Evolutionary conservation across 2,113 vertebrate species (phyloP), one percentile per base, ranked within the genome.

Genomic region (Proterorhinus semilunaris): DNA sequence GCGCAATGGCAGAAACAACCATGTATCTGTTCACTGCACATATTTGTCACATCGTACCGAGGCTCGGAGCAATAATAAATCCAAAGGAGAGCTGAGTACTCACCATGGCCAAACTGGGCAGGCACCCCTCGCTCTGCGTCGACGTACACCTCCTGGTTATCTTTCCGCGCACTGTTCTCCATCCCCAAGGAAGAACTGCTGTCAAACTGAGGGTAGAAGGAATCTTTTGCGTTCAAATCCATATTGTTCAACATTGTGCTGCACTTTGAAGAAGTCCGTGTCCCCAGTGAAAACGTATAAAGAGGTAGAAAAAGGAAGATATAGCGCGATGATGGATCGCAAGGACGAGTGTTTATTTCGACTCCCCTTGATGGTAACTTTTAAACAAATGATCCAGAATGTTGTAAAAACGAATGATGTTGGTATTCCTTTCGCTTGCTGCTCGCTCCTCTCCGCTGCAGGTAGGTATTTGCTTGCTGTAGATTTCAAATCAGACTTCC

Each of bases 161-260:
- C 74, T 79, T 92, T 89, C 67, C 88, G 79, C 69, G 70, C 89
- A 81, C 80, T 80, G 80, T 81, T 86, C 70, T 93, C 91, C 88
- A 92, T 89, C 36, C 87, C 91, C 66, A 90, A 69, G 46, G 87
- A 84, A 76, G 92, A 94, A 91, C 81, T 86, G 83, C 91, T 92
- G 66, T 96, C 95, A 91, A 93, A 93, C 85, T 96, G 95, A 51
- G 92, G 87, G 61, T 95, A 94, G 62, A 94, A 93, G 7, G 94
- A 92, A 84, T 98, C 96, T 92, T 96, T 93, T 85, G 93, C 94
- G 83, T 94, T 94, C 91, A 96, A 93, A 92, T 98, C 96, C 94
- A 96, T 93, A 79, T 94, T 93, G 89, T 95, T 96, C 81, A 97
- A 94, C 95, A 97, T 98, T 83, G 83, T 93, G 86, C 75, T 88